phyloP scores from a whole-genome alignment of 2,113 vertebrate species.

The Gallinago paraguaiae region DNA sequence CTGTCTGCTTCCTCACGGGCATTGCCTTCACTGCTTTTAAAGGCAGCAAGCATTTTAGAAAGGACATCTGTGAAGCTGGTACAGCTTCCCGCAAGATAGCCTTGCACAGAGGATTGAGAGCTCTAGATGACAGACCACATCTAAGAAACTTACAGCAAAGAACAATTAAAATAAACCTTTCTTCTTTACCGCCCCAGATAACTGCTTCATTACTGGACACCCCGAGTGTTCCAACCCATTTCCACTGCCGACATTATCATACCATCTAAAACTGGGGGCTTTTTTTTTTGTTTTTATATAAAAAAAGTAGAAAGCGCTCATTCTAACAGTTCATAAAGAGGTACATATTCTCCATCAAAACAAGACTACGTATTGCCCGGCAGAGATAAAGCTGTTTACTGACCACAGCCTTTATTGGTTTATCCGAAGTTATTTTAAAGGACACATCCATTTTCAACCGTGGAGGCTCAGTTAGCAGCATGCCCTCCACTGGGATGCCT shows the following conservation, averaged over 20 bases:
- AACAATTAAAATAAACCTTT: not conserved
- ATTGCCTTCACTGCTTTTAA: not conserved
- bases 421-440: conserved; percentile 23
- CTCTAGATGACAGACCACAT: not conserved
- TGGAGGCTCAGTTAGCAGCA: not conserved
- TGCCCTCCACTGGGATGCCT: not conserved
- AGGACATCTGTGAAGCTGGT: not conserved
- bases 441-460: not conserved
- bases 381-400: conserved; percentile 24
- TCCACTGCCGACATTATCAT: not conserved
- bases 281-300: not conserved
- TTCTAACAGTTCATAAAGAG: not conserved
- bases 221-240: not conserved
- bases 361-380: not conserved
- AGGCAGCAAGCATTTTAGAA: not conserved
- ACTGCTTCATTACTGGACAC: not conserved
- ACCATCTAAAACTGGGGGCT: not conserved
- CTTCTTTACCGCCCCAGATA: not conserved
- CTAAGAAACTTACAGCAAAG: not conserved
- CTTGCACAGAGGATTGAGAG: not conserved
- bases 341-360: not conserved
- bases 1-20: not conserved
- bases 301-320: not conserved
- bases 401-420: conserved; percentile 10
- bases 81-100: not conserved